phyloP scores from a whole-genome alignment of 2,113 vertebrate species.

The Copsychus sechellarum region DNA sequence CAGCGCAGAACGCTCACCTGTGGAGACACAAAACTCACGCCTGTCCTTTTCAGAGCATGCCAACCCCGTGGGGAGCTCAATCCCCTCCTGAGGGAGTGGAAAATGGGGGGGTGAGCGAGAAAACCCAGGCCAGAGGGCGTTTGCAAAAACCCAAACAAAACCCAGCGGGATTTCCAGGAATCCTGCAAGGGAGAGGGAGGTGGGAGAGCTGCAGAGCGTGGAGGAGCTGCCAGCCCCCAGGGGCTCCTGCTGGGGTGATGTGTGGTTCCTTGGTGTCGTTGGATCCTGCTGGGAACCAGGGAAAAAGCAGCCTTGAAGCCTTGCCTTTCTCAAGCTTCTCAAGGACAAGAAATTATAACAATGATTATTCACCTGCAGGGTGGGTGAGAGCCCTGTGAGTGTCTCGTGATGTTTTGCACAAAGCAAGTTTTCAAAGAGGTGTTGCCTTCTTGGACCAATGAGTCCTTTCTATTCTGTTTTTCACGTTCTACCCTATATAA shows the following conservation, averaged over 20 bases:
- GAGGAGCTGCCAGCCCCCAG: neutral
- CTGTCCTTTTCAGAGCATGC: neutral
- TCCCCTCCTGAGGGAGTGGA: neutral
- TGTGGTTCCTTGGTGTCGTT: neutral
- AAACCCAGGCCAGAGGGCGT: neutral
- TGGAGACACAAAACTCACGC: neutral
- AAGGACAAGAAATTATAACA: too few relatives aligned
- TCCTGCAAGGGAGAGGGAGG: neutral
- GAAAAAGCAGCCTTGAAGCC: too few relatives aligned
- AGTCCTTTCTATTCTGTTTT: too few relatives aligned
- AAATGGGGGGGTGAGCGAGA: neutral
- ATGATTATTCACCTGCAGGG: too few relatives aligned
- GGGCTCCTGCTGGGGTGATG: accelerated
- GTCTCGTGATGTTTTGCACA: too few relatives aligned
- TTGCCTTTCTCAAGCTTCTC: too few relatives aligned
- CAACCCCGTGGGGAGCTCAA: accelerated
- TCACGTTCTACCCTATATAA: too few relatives aligned
- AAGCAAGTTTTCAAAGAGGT: too few relatives aligned
- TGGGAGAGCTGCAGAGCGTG: neutral
- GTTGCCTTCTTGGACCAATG: too few relatives aligned
- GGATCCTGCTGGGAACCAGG: too few relatives aligned
- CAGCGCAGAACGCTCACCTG: neutral
- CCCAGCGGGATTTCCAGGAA: accelerated
- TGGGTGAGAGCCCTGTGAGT: too few relatives aligned
- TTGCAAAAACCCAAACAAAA: neutral